Conservation (phyloP, 2,797 vertebrate genomes). For the Cirrhinus mrigala region DNA sequence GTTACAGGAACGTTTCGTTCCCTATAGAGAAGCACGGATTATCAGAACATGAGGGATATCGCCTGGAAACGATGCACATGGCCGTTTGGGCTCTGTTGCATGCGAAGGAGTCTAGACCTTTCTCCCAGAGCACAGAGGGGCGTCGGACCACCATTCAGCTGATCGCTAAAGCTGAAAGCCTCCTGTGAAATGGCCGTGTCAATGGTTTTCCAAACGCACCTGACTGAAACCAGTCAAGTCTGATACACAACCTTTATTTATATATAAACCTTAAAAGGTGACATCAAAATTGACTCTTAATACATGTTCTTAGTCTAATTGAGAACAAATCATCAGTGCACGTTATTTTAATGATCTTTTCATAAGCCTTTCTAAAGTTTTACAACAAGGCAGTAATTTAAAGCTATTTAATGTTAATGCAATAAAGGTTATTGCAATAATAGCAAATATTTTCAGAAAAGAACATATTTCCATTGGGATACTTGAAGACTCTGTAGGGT, state of each 20-base stretch:
- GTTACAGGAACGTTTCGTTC: conserved; percentile 41
- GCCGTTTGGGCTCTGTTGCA: conserved; percentile 34
- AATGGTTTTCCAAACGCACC: conserved; percentile 15
- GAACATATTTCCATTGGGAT: too few species aligned
- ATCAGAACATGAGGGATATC: conserved; percentile 25
- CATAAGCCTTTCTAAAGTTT: background rate
- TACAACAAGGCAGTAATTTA: background rate
- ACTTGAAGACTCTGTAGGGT: background rate
- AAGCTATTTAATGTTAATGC: background rate
- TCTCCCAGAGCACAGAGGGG: conserved; percentile 24
- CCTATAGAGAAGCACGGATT: conserved; percentile 17
- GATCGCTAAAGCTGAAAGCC: conserved; percentile 29
- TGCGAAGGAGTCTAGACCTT: conserved; percentile 29
- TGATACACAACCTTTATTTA: background rate
- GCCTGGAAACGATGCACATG: conserved; percentile 26
- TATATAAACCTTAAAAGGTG: background rate
- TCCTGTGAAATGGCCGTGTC: conserved; percentile 10
- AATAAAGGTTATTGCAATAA: background rate
- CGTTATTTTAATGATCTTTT: background rate
- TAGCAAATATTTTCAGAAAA: background rate
- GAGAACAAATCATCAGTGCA: background rate
- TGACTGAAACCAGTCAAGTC: background rate
- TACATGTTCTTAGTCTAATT: background rate
- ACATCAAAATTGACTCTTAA: background rate
- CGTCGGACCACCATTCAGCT: conserved; percentile 2